A percentile compares a stretch with the other conserved stretches of the same genome.
These are phyloP conservation scores for Digitonthophagus gazella DNA, from an alignment of 2,888 invertebrate species.

Conservation along the genomic window DNA sequence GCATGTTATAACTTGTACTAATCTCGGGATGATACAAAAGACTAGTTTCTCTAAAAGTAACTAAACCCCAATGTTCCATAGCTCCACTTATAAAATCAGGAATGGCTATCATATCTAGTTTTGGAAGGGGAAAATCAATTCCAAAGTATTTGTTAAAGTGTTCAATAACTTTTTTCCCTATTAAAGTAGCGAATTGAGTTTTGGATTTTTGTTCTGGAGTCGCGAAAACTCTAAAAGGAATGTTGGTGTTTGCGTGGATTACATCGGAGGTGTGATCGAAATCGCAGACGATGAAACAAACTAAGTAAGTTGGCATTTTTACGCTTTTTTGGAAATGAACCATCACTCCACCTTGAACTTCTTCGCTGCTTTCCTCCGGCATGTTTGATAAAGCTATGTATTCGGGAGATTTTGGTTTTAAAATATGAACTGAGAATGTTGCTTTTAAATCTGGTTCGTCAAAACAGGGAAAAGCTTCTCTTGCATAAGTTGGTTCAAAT, in stretches of 20 bases:
- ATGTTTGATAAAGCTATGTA: conserved; percentile 86
- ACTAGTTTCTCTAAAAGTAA: conserved; percentile 86
- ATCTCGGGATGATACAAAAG: conserved; percentile 72
- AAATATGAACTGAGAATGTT: conserved; percentile 73
- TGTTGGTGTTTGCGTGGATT: conserved; percentile 59
- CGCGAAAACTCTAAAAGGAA: conserved; percentile 72
- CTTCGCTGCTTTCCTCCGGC: conserved; percentile 61
- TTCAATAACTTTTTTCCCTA: conserved; percentile 71
- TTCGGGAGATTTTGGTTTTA: conserved; percentile 62
- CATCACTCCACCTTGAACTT: conserved; percentile 40
- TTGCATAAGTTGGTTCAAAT: conserved; percentile 92
- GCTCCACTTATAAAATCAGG: conserved; percentile 91
- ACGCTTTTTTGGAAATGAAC: conserved; percentile 79
- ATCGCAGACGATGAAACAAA: conserved; percentile 89
- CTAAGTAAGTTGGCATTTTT: conserved; percentile 92
- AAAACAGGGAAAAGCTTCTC: conserved; percentile 92
- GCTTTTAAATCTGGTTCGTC: conserved; percentile 93
- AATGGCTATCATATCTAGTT: conserved; percentile 86
- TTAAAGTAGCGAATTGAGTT: conserved; percentile 71
- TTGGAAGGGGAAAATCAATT: conserved; percentile 85
- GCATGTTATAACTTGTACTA: conserved; percentile 74
- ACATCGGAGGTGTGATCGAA: conserved; percentile 61
- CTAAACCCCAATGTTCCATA: conserved; percentile 94
- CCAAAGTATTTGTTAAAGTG: conserved; percentile 80
- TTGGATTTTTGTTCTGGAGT: conserved; percentile 71